phyloP scores from a whole-genome alignment of 2,113 vertebrate genomes.

The Tychaedon coryphoeus region DNA sequence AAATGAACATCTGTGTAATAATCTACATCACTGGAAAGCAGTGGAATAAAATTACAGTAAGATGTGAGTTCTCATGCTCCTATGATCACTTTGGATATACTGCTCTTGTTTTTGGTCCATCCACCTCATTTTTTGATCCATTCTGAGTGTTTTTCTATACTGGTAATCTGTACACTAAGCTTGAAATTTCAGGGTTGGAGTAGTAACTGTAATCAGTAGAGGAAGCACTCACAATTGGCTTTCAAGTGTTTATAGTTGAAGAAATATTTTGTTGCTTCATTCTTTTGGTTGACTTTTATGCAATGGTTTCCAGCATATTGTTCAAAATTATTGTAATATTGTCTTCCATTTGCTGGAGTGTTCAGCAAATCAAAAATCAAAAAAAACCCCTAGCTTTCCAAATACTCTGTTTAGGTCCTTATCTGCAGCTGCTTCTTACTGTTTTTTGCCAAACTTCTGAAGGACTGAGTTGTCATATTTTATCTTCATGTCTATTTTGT shows the following conservation, averaged over 20 bases:
- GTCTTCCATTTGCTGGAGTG: background rate
- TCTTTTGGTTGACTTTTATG: background rate
- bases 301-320: background rate
- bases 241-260: background rate
- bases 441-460: background rate
- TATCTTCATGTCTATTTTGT: background rate
- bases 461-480: background rate
- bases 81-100: background rate
- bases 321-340: background rate
- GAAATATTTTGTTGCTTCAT: background rate
- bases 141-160: background rate
- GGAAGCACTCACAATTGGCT: background rate
- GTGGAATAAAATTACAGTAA: background rate
- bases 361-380: background rate
- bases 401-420: background rate
- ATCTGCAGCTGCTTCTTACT: background rate
- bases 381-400: background rate
- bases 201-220: background rate
- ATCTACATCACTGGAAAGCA: background rate
- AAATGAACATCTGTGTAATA: accelerated
- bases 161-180: background rate
- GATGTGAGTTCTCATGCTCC: background rate
- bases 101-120: background rate
- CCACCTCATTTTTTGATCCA: background rate
- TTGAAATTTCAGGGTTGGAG: background rate